phyloP scores from a whole-genome alignment of 2,113 vertebrate genomes.

The Falco punctatus region DNA sequence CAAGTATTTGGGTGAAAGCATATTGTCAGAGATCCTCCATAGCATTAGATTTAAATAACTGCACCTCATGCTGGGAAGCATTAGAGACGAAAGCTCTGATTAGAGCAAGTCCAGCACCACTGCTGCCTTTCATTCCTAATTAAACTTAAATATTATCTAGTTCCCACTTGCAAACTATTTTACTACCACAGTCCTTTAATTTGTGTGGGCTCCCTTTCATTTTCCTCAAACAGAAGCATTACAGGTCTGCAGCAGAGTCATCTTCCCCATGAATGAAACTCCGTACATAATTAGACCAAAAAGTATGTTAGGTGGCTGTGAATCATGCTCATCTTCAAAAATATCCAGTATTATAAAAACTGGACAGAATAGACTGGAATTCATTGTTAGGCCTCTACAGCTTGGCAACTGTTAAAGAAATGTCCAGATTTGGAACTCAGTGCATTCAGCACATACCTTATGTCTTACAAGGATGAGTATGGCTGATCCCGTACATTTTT shows the following conservation, averaged over 20 bases:
- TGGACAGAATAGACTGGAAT: neutral
- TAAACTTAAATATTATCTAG: constrained; percentile 30
- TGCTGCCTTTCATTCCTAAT: constrained; percentile 48
- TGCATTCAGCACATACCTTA: neutral
- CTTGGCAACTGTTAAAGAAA: neutral
- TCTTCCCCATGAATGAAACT: neutral
- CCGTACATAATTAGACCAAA: neutral
- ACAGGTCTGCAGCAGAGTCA: neutral
- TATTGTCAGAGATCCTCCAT: constrained; percentile 8
- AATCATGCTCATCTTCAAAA: neutral
- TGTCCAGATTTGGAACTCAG: neutral
- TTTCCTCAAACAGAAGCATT: constrained; percentile 32
- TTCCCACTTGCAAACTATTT: constrained; percentile 2
- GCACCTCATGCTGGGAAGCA: constrained; percentile 28
- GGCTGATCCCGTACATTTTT: neutral
- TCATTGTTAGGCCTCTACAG: neutral
- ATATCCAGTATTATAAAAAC: neutral
- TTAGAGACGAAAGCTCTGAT: constrained; percentile 43
- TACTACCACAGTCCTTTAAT: neutral
- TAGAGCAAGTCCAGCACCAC: neutral
- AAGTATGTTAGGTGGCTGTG: neutral
- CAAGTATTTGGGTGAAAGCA: neutral
- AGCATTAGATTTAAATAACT: constrained; percentile 16
- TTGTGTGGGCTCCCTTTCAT: neutral
- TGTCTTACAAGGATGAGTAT: neutral